phyloP scores from a whole-genome alignment of 1,140 invertebrate species.

The Drosophila truncata region DNA sequence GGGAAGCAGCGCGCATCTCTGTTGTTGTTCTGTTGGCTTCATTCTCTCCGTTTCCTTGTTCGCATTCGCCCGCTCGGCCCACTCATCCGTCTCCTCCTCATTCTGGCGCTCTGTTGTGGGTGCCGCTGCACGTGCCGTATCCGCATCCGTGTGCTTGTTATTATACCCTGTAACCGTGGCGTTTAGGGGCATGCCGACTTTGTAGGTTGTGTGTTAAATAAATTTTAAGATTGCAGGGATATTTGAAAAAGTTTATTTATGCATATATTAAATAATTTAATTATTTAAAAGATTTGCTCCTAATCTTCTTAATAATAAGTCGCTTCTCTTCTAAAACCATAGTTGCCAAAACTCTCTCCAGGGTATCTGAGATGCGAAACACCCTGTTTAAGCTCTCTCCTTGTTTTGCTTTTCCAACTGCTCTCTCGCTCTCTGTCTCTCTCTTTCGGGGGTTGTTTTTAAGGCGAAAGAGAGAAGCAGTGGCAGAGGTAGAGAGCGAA shows the following conservation, averaged over 20 bases:
- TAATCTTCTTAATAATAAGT: background rate
- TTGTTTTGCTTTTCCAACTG: constrained; percentile 19
- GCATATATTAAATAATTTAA: background rate
- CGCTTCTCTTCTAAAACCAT: no score
- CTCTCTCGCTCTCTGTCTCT: constrained; percentile 2
- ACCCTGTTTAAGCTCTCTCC: constrained; percentile 4
- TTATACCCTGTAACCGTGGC: constrained; percentile 16
- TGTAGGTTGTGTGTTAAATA: background rate
- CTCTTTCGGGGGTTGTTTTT: constrained; percentile 32
- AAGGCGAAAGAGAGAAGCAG: background rate
- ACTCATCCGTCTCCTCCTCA: background rate
- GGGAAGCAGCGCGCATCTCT: constrained; percentile 47
- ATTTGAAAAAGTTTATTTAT: background rate
- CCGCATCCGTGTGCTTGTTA: constrained; percentile 44
- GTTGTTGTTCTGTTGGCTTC: constrained; percentile 35
- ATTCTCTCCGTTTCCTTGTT: constrained; percentile 11
- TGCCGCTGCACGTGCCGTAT: constrained; percentile 55
- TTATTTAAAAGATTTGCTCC: no score
- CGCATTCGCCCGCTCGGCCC: background rate
- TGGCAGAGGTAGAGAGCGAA: background rate
- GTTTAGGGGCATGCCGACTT: background rate
- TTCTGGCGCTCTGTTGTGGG: constrained; percentile 43
- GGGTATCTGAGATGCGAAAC: background rate
- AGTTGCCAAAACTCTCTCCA: background rate
- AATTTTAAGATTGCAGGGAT: no score